A percentile compares a stretch with the other conserved stretches of the same genome.
Evolutionary conservation across 2,888 invertebrate genomes (phyloP).

Genomic region (Oegoconia quadripuncta): DNA sequence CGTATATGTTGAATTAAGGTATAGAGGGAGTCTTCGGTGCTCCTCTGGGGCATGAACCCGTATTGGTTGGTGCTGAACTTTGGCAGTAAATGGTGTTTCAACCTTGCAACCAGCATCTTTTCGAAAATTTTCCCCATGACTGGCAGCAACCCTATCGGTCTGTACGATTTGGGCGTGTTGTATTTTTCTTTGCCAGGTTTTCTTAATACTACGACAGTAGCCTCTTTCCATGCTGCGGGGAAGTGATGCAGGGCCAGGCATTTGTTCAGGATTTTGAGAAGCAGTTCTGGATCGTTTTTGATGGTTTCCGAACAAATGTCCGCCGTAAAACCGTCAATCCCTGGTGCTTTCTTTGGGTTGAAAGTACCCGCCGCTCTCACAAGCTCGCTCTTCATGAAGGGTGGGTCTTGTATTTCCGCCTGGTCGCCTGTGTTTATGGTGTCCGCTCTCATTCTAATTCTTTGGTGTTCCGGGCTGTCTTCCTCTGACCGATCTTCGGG

Average conservation of each 20-base stretch:
- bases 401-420: constrained; percentile 19
- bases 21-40: too few relatives aligned
- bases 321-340: constrained; percentile 22
- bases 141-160: constrained; percentile 23
- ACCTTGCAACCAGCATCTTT: constrained; percentile 10
- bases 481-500: background rate
- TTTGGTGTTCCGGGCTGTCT: constrained; percentile 6
- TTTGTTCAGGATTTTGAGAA: constrained; percentile 18
- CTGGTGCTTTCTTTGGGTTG: constrained; percentile 24
- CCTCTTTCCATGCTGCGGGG: constrained; percentile 19
- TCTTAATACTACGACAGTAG: constrained; percentile 16
- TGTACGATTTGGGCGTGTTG: constrained; percentile 18
- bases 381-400: constrained; percentile 16
- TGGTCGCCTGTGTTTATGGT: background rate
- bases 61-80: too few relatives aligned
- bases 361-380: constrained; percentile 5
- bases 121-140: constrained; percentile 19
- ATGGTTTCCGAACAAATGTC: constrained; percentile 22
- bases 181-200: constrained; percentile 23
- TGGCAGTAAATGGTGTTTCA: constrained; percentile 6
- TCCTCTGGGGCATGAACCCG: too few relatives aligned
- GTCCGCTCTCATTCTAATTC: constrained; percentile 9
- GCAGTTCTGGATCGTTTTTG: constrained; percentile 4
- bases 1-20: background rate
- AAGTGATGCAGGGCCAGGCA: constrained; percentile 19